Conservation (phyloP, 2,888 invertebrate genomes). For the Eupithecia subumbrata region DNA sequence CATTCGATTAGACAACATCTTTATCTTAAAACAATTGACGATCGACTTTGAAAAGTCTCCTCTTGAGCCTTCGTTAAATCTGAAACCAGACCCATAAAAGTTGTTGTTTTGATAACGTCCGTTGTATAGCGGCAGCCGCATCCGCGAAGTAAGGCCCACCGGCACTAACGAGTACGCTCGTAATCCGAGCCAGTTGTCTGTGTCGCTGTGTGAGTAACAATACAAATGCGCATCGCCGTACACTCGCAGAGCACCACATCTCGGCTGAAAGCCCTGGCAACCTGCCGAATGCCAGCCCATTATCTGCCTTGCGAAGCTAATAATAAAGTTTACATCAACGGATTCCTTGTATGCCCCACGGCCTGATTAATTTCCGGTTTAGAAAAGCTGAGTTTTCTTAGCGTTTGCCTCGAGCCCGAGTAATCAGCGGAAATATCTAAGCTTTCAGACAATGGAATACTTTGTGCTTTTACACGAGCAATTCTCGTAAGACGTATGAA, state of each 20-base stretch:
- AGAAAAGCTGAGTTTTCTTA: constrained; percentile 15
- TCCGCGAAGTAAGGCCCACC: not conserved
- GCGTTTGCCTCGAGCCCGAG: constrained; percentile 4
- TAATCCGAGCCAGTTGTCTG: constrained; percentile 1
- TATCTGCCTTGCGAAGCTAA: constrained; percentile 13
- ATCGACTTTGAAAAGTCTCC: not conserved
- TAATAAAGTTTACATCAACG: constrained; percentile 9
- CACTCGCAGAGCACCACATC: constrained; percentile 23
- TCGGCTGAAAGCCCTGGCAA: constrained; percentile 1
- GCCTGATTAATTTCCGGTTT: constrained; percentile 16
- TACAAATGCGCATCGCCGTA: constrained; percentile 7
- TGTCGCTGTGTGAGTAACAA: constrained; percentile 6
- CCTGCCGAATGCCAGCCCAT: constrained; percentile 12
- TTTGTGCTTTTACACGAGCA: not conserved
- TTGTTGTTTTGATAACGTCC: not conserved
- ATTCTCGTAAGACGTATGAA: not conserved
- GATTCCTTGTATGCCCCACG: not conserved
- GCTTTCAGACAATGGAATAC: constrained; percentile 4
- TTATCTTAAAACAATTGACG: too few relatives aligned
- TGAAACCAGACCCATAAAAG: not conserved
- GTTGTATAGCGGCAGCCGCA: not conserved
- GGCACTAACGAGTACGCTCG: not conserved
- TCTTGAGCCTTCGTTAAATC: not conserved
- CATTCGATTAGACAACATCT: too few relatives aligned
- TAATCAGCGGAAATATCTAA: constrained; percentile 8